Evolutionary conservation across 2,113 vertebrate species (phyloP).

Genomic region (Tenebrosternarchus preto): DNA sequence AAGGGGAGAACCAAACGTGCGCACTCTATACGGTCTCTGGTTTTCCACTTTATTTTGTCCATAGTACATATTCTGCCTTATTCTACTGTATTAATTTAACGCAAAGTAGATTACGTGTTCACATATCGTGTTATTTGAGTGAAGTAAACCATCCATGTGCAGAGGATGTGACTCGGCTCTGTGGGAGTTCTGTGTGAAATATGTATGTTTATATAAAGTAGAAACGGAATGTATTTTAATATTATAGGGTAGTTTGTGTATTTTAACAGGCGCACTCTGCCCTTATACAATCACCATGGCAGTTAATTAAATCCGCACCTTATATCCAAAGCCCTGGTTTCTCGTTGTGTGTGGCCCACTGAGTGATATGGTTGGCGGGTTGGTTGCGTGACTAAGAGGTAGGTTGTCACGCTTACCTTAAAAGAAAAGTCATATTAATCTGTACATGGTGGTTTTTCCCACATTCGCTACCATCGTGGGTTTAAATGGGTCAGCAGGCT

Average conservation of each 20-base stretch:
- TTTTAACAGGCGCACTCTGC: slow-evolving; percentile 42
- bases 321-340: slow-evolving; percentile 8
- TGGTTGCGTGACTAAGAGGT: slow-evolving; percentile 23
- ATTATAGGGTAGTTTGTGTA: slow-evolving; percentile 27
- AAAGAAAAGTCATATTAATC: slow-evolving; percentile 38
- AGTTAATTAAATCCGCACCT: slow-evolving; percentile 53
- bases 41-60: slow-evolving; percentile 14
- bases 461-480: slow-evolving; percentile 54
- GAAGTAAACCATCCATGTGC: not conserved
- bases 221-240: slow-evolving; percentile 33
- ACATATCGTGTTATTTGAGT: too few species aligned
- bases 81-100: not conserved
- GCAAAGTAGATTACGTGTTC: not conserved
- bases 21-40: not conserved
- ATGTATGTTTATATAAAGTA: slow-evolving; percentile 2
- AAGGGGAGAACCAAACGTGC: not conserved
- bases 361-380: slow-evolving; percentile 31
- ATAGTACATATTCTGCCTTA: not conserved
- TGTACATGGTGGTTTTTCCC: slow-evolving; percentile 39
- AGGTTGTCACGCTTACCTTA: too few species aligned
- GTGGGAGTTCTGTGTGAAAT: not conserved
- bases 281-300: slow-evolving; percentile 42
- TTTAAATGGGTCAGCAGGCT: slow-evolving; percentile 53
- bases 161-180: not conserved
- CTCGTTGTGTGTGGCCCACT: slow-evolving; percentile 38